Evolutionary conservation across 2,113 vertebrate species (phyloP), one percentile per base, ranked within the genome.

Genomic region (Notothenia coriiceps): DNA sequence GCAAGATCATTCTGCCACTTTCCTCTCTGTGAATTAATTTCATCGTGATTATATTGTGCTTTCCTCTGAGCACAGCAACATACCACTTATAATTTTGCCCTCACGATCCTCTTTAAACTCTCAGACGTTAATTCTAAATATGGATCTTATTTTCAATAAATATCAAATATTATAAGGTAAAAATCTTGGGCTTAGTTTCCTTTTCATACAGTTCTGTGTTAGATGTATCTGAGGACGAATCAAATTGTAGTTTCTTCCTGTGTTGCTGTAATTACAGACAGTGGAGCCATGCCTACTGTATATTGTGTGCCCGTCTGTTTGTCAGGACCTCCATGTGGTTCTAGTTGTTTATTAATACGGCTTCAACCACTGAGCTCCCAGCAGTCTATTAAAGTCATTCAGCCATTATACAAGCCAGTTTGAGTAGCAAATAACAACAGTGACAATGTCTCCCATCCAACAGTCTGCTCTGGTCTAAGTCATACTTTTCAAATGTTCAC

Each of bases 351-450:
- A 79, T 86, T 79, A 83, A 82, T 81, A 74, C 70, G 61, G 57
- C 80, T 79, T 82, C 62, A 77, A 86, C 76, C 87, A 79, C 89
- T 63, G 61, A 80, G 78, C 82, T 79, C 69, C 74, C 60, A 52
- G 65, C 61, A 91, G 83, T 84, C 84, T 79, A 84, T 89, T 66
- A 92, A 89, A 89, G 79, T 87, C 84, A 75, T 80, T 81, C 81
- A 86, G 70, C 84, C 85, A 70, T 90, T 89, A 90, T 88, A 87
- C 88, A 74, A 90, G 84, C 72, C 69, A 64, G 54, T 84, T 78
- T 83, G 83, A 86, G 54, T 59, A 68, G 74, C 75, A 80, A 80
- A 78, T 84, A 86, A 88, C 20, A 79, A 80, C 56, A 71, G 25
- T 52, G 77, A 76, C 75, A 69, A 72, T 72, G 43, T 82, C 74